Conservation (phyloP, 2,113 vertebrate species). For the Oenanthe melanoleuca region DNA sequence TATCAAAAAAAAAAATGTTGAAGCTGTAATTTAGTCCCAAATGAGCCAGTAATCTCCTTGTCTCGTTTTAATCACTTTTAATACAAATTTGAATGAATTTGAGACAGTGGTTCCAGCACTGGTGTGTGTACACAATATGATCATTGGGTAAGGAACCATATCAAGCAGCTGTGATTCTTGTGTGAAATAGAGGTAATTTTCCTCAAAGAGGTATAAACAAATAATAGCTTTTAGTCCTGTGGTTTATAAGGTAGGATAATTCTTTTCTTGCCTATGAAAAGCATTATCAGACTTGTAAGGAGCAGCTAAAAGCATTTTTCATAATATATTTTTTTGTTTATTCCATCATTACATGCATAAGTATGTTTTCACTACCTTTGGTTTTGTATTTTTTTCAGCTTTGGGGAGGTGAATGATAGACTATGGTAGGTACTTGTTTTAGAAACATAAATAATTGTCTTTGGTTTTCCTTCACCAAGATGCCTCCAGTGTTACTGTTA, state of each 20-base stretch:
- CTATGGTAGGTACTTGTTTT: not conserved
- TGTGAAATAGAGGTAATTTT: not conserved
- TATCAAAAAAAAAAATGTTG: not conserved
- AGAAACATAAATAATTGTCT: not conserved
- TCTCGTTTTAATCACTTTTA: not conserved
- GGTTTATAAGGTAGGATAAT: not conserved
- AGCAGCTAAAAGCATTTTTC: not conserved
- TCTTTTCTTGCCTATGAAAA: not conserved
- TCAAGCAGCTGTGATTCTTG: not conserved
- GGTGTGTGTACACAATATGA: not conserved
- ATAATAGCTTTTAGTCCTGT: not conserved
- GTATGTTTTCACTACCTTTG: not conserved
- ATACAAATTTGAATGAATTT: not conserved
- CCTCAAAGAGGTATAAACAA: not conserved
- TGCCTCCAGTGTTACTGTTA: not conserved
- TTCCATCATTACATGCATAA: not conserved
- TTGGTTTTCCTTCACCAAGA: constrained; percentile 33
- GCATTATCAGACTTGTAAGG: not conserved
- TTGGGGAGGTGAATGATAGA: not conserved
- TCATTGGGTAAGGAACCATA: not conserved
- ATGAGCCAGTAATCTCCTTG: not conserved
- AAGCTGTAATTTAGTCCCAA: not conserved
- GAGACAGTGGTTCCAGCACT: not conserved
- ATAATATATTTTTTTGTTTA: not conserved
- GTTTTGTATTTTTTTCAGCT: not conserved